Percentiles rank a stretch among this genome's conserved stretches.
These are phyloP conservation scores for Tinamus guttatus DNA, from an alignment of 2,113 vertebrate species.

Conservation along the genomic window DNA sequence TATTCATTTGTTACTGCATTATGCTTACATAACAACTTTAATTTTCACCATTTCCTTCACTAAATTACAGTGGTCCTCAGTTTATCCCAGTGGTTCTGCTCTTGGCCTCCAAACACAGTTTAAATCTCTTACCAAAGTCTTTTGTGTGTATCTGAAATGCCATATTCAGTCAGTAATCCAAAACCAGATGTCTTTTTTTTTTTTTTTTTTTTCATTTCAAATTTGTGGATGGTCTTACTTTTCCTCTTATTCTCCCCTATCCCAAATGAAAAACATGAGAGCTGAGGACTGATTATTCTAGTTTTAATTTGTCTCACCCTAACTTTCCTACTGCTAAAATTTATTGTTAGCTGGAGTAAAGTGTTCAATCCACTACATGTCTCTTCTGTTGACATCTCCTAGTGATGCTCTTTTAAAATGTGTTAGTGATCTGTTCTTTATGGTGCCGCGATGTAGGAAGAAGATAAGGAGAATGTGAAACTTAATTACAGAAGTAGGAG, in stretches of 20 bases:
- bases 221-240: conserved; percentile 1
- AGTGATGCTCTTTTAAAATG: not conserved
- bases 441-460: not conserved
- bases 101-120: not conserved
- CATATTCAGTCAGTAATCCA: conserved; percentile 22
- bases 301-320: not conserved
- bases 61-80: conserved; percentile 20
- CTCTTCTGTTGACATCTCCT: not conserved
- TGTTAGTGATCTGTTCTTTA: not conserved
- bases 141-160: conserved; percentile 36
- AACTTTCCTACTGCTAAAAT: not conserved
- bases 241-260: not conserved
- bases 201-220: not conserved
- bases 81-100: conserved; percentile 48
- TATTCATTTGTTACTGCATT: conserved; percentile 56
- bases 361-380: not conserved
- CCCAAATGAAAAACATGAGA: conserved; percentile 30
- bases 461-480: not conserved
- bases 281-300: not conserved
- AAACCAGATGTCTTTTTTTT: not conserved
- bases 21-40: conserved; percentile 5
- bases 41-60: conserved; percentile 46
- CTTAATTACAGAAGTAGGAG: not conserved
- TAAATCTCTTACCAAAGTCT: not conserved
- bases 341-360: not conserved